Conservation (phyloP, 2,113 vertebrate species). For the Alaudala cheleensis region DNA sequence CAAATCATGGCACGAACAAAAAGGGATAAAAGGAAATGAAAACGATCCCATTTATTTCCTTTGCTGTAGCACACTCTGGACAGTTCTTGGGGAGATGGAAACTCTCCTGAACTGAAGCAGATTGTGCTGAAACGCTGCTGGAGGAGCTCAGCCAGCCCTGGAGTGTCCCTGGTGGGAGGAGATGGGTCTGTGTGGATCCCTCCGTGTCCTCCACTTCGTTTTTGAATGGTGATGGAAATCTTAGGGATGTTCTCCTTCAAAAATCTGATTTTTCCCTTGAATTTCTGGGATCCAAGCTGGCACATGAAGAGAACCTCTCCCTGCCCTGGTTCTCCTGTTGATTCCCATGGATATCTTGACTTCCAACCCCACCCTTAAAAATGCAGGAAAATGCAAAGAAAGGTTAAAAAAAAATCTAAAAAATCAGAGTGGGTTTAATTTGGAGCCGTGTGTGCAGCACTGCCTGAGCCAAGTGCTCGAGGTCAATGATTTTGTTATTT, state of each 20-base stretch:
- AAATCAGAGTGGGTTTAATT: background rate
- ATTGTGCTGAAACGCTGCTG: background rate
- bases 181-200: background rate
- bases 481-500: background rate
- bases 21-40: slow-evolving; percentile 42
- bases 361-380: accelerated
- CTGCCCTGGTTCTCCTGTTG: background rate
- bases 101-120: background rate
- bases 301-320: background rate
- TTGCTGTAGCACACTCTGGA: slow-evolving; percentile 30
- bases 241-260: background rate
- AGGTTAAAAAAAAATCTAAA: background rate
- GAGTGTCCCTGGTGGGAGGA: background rate
- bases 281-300: background rate
- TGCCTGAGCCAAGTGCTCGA: background rate
- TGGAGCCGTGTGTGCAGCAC: background rate
- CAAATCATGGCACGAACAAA: slow-evolving; percentile 56
- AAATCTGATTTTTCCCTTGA: background rate
- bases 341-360: background rate
- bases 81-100: slow-evolving; percentile 50
- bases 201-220: accelerated
- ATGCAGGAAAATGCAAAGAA: background rate
- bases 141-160: background rate
- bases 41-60: slow-evolving; percentile 53
- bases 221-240: background rate